Percentiles rank a stretch among this genome's conserved stretches.
phyloP scores from a whole-genome alignment of 2,797 vertebrate genomes.

The Myioborus miniatus region DNA sequence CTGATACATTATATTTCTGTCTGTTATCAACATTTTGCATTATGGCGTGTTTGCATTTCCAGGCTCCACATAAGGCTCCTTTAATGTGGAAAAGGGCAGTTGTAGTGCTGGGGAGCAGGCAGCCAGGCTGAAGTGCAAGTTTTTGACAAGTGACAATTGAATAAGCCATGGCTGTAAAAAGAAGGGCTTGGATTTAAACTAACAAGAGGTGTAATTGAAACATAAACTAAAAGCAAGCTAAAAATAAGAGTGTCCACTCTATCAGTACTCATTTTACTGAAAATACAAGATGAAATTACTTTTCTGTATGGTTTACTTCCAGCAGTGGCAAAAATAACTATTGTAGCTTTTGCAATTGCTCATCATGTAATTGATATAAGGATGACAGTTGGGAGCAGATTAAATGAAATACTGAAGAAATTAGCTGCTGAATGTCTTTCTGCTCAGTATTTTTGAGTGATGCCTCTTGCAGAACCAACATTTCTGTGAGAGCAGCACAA shows the following conservation, averaged over 20 bases:
- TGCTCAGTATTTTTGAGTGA: not conserved
- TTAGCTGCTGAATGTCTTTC: not conserved
- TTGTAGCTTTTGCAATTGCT: not conserved
- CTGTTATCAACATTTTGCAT: not conserved
- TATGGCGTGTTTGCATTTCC: not conserved
- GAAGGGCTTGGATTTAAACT: not conserved
- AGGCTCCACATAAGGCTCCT: not conserved
- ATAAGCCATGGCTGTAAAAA: not conserved
- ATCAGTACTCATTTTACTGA: not conserved
- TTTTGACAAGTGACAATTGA: not conserved
- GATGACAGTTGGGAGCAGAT: not conserved
- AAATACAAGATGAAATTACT: not conserved
- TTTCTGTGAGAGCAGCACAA: not conserved
- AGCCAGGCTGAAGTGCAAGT: not conserved
- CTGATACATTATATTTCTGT: not conserved
- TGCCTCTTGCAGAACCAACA: not conserved
- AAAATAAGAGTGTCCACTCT: not conserved
- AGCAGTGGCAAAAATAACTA: not conserved
- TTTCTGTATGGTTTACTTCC: not conserved
- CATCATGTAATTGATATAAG: not conserved
- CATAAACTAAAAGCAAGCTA: not conserved
- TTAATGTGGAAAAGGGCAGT: not conserved
- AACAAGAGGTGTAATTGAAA: not conserved
- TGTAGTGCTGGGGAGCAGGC: not conserved
- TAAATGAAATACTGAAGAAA: not conserved